A percentile compares a stretch with the other conserved stretches of the same genome.
Evolutionary conservation across 2,797 vertebrate species (phyloP).

Genomic region (Buphagus erythrorhynchus): DNA sequence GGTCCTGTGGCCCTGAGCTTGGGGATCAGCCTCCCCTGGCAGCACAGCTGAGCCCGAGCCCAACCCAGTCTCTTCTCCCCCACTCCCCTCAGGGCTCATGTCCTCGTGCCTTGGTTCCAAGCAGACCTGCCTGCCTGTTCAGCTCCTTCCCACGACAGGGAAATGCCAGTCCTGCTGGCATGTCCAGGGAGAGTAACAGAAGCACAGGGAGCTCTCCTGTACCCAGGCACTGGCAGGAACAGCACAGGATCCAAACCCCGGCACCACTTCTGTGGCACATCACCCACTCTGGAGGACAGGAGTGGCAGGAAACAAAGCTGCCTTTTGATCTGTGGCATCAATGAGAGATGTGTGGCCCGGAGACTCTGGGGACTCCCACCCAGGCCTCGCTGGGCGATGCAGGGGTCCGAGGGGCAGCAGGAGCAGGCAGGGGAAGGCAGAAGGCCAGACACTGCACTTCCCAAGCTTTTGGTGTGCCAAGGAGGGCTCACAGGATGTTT

Average conservation of each 20-base stretch:
- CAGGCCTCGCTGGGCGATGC: accelerated
- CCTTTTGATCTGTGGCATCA: not conserved
- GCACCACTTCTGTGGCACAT: not conserved
- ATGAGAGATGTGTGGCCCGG: not conserved
- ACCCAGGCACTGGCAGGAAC: not conserved
- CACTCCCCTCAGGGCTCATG: not conserved
- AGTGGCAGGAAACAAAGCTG: not conserved
- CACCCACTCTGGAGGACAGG: accelerated
- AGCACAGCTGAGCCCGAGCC: not conserved
- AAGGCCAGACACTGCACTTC: not conserved
- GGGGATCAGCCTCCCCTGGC: not conserved
- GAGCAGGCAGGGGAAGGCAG: not conserved
- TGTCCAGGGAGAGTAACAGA: not conserved
- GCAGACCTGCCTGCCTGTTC: not conserved
- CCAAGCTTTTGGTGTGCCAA: not conserved
- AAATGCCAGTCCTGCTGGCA: not conserved
- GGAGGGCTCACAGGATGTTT: not conserved
- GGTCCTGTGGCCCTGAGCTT: not conserved
- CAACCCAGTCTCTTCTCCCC: not conserved
- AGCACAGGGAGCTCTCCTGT: not conserved
- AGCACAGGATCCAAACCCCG: not conserved
- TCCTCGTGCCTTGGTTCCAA: not conserved
- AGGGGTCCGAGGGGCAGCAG: not conserved
- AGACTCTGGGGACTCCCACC: not conserved
- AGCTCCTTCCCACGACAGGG: not conserved